phyloP scores from a whole-genome alignment of 2,797 vertebrate species.

The Rallus crepitans region DNA sequence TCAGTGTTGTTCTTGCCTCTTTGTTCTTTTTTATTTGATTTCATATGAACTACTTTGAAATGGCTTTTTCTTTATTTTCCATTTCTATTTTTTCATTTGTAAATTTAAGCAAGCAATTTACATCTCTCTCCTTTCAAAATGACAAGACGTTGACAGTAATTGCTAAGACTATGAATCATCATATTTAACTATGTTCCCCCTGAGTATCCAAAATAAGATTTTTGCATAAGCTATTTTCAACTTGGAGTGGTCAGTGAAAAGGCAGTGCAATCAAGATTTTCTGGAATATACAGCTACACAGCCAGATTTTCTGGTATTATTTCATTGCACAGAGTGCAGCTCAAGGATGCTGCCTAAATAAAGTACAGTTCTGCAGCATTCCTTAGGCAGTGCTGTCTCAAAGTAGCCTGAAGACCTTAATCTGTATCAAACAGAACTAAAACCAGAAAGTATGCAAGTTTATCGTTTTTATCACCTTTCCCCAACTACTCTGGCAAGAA shows the following conservation, averaged over 20 bases:
- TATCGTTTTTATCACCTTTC: neutral
- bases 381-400: neutral
- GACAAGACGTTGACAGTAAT: conserved; percentile 36
- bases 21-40: neutral
- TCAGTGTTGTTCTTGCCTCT: neutral
- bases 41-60: neutral
- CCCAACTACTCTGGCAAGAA: neutral
- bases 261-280: neutral
- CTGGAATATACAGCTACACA: neutral
- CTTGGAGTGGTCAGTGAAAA: conserved; percentile 26
- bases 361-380: neutral
- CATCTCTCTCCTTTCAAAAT: neutral
- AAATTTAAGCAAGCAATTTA: conserved; percentile 12
- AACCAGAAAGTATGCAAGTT: neutral
- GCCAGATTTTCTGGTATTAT: neutral
- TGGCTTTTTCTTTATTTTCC: neutral
- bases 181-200: neutral
- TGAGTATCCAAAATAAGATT: neutral
- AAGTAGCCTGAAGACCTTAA: neutral
- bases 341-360: neutral
- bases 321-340: neutral
- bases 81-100: neutral
- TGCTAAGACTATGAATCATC: conserved; percentile 31
- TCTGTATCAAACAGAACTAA: neutral
- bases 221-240: conserved; percentile 27